phyloP scores from a whole-genome alignment of 1,140 invertebrate species.

The Drosophila baimaii region DNA sequence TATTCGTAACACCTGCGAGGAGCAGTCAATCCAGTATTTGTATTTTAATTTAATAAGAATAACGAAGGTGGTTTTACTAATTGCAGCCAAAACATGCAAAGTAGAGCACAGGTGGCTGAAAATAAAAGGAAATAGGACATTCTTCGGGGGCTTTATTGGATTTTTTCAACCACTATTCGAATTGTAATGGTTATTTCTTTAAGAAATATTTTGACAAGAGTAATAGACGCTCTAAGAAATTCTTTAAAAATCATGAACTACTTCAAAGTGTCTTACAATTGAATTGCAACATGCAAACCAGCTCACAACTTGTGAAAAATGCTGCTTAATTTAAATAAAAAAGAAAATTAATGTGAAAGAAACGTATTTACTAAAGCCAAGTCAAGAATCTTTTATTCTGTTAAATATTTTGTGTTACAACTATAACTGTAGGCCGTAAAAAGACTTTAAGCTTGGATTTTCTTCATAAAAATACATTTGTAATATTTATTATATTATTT shows the following conservation, averaged over 20 bases:
- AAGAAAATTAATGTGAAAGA: neutral
- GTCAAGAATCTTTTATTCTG: neutral
- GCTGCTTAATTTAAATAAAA: no score
- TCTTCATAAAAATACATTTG: no score
- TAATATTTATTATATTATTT: neutral
- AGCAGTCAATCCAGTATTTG: conserved; percentile 9
- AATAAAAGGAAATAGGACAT: neutral
- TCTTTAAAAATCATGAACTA: no score
- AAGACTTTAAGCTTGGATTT: no score
- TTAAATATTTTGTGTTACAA: neutral
- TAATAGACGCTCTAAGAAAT: accelerated
- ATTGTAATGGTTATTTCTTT: no score
- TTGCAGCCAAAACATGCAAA: neutral
- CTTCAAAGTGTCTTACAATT: no score
- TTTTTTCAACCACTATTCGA: neutral
- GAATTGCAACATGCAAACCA: no score
- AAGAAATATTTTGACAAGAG: neutral
- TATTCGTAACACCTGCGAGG: neutral
- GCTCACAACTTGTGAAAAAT: no score
- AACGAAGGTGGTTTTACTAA: neutral
- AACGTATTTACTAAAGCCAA: neutral
- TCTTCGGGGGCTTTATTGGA: neutral
- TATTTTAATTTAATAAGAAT: neutral
- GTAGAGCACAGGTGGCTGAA: neutral
- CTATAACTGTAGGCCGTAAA: no score